Conservation (phyloP, 2,113 vertebrate species). For the Peromyscus leucopus region DNA sequence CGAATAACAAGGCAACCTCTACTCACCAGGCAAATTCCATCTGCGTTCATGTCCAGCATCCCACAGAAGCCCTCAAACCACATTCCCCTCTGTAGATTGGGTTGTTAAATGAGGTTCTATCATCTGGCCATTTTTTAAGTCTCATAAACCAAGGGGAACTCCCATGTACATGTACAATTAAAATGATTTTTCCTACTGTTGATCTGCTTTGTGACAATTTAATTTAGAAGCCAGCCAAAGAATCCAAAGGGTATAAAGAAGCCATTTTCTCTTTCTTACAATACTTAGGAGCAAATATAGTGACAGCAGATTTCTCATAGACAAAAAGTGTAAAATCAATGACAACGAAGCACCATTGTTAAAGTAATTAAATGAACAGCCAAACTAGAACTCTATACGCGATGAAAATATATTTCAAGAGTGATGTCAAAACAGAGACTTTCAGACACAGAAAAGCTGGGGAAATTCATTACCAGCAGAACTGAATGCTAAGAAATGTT, state of each 20-base stretch:
- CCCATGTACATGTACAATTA: background rate
- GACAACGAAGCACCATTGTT: background rate
- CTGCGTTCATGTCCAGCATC: background rate
- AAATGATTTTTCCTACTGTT: background rate
- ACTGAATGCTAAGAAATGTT: background rate
- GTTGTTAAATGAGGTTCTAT: background rate
- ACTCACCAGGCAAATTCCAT: background rate
- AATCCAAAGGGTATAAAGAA: background rate
- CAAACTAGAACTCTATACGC: background rate
- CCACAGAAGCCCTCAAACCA: background rate
- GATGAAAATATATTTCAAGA: background rate
- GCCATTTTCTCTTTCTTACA: background rate
- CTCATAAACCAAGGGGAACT: background rate
- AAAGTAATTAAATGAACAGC: slow-evolving; percentile 28
- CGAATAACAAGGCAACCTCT: background rate
- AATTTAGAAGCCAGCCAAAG: background rate
- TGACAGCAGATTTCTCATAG: background rate
- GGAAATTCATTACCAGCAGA: background rate
- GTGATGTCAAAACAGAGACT: slow-evolving; percentile 23
- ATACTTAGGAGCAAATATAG: background rate
- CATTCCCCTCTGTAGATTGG: background rate
- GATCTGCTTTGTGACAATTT: background rate
- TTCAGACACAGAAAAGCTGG: background rate
- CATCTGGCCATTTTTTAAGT: background rate
- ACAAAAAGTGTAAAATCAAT: background rate